These are phyloP conservation scores for Mesocentrotus franciscanus DNA, from an alignment of 53 echinoderm and acorn worm genomes.

Conservation along the genomic window DNA sequence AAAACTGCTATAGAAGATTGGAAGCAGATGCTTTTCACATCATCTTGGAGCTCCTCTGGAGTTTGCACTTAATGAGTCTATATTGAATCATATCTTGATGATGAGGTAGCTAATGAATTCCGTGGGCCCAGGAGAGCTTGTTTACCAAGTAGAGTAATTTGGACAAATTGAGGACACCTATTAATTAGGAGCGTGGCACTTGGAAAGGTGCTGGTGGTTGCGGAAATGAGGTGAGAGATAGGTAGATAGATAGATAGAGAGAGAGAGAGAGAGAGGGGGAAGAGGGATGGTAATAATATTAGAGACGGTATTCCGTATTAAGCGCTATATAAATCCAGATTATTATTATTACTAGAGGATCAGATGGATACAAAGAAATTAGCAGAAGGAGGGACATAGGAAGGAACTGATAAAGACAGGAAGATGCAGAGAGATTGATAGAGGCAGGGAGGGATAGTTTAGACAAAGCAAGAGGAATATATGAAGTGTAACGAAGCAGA, in stretches of 20 bases:
- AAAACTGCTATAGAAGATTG: not conserved
- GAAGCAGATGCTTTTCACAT: slow-evolving; percentile 40
- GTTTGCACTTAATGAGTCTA: slow-evolving; percentile 45
- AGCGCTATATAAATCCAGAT: too few species aligned
- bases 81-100: slow-evolving; percentile 61
- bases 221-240: not conserved
- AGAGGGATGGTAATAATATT: not conserved
- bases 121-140: not conserved
- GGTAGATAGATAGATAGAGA: not conserved
- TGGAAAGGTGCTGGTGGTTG: not conserved
- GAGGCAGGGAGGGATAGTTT: not conserved
- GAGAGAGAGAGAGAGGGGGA: not conserved
- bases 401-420: not conserved
- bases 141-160: slow-evolving; percentile 61
- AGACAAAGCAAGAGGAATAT: not conserved
- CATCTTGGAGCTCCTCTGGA: not conserved
- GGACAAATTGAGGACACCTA: slow-evolving; percentile 51
- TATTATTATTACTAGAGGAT: too few species aligned
- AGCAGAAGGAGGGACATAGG: not conserved
- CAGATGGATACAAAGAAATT: not conserved
- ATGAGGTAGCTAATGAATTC: slow-evolving; percentile 36
- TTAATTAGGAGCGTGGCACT: slow-evolving; percentile 22
- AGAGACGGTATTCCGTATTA: too few species aligned
- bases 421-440: not conserved
- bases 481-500: not conserved